phyloP scores from a whole-genome alignment of 2,888 invertebrate species.

The Phanerotoma sp. region DNA sequence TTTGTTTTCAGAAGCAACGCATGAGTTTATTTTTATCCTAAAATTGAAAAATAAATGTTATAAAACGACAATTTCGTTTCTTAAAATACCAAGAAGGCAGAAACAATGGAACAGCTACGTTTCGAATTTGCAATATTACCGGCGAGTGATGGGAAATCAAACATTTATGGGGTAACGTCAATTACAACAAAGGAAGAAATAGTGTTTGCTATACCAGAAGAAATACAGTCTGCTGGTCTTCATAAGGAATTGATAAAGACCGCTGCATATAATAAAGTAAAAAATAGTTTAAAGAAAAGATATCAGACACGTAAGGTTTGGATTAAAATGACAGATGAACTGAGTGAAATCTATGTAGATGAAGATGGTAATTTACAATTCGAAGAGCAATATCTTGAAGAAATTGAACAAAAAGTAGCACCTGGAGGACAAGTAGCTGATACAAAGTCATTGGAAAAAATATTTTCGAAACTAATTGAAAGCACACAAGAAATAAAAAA shows the following conservation, averaged over 20 bases:
- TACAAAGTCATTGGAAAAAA: conserved; percentile 15
- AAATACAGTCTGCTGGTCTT: neutral
- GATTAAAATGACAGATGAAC: conserved; percentile 27
- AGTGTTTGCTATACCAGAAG: conserved; percentile 22
- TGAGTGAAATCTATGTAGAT: conserved; percentile 27
- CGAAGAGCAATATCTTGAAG: conserved; percentile 27
- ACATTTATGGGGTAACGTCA: conserved; percentile 20
- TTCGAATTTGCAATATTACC: conserved; percentile 23
- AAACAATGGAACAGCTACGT: conserved; percentile 24
- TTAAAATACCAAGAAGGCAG: neutral
- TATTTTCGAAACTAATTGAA: conserved; percentile 29
- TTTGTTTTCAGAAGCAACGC: too few species aligned
- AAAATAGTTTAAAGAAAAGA: conserved; percentile 31
- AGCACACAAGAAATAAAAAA: conserved; percentile 16
- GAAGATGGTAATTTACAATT: conserved; percentile 32
- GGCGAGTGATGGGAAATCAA: conserved; percentile 23
- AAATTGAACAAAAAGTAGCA: conserved; percentile 19
- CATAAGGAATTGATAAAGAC: conserved; percentile 22
- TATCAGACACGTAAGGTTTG: conserved; percentile 30
- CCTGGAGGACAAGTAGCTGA: conserved; percentile 8
- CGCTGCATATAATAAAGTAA: conserved; percentile 25
- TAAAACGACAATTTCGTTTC: conserved; percentile 13
- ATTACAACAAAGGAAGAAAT: conserved; percentile 21
- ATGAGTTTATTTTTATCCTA: too few species aligned
- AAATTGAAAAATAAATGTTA: neutral